These are phyloP conservation scores for Saturnia japonica DNA, from an alignment of 2,888 invertebrate species.

Conservation along the genomic window DNA sequence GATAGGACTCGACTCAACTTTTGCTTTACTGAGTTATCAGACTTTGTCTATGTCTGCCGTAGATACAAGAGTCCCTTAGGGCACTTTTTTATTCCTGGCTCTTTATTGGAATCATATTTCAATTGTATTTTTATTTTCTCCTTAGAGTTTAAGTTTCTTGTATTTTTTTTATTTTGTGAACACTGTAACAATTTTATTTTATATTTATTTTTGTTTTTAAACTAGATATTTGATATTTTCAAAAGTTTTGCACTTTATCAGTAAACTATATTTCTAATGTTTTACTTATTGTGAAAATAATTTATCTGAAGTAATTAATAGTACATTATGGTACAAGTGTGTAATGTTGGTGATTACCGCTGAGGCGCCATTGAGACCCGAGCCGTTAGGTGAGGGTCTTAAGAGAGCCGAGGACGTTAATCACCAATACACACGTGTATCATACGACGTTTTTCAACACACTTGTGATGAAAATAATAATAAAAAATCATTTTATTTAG, in stretches of 20 bases:
- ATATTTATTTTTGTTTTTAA: not conserved
- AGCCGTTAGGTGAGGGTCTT: too few relatives aligned
- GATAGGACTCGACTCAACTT: slow-evolving; percentile 34
- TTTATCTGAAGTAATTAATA: too few relatives aligned
- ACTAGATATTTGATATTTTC: not conserved
- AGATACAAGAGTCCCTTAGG: slow-evolving; percentile 37
- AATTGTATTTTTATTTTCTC: not conserved
- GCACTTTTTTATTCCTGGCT: slow-evolving; percentile 21
- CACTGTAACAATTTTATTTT: not conserved
- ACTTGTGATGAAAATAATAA: too few relatives aligned
- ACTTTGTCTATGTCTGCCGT: slow-evolving; percentile 31
- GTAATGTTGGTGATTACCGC: too few relatives aligned
- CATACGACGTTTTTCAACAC: too few relatives aligned
- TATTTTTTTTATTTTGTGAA: not conserved
- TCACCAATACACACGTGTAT: too few relatives aligned
- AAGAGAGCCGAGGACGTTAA: too few relatives aligned
- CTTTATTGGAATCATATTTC: not conserved
- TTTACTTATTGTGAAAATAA: not conserved
- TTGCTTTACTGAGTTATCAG: slow-evolving; percentile 41
- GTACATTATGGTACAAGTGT: too few relatives aligned
- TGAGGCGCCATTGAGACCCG: too few relatives aligned
- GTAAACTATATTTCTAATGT: not conserved
- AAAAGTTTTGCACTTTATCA: too few relatives aligned
- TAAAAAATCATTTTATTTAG: too few relatives aligned
- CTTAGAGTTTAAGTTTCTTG: not conserved